phyloP scores from a whole-genome alignment of 1,140 invertebrate species.

The Halyomorpha halys region DNA sequence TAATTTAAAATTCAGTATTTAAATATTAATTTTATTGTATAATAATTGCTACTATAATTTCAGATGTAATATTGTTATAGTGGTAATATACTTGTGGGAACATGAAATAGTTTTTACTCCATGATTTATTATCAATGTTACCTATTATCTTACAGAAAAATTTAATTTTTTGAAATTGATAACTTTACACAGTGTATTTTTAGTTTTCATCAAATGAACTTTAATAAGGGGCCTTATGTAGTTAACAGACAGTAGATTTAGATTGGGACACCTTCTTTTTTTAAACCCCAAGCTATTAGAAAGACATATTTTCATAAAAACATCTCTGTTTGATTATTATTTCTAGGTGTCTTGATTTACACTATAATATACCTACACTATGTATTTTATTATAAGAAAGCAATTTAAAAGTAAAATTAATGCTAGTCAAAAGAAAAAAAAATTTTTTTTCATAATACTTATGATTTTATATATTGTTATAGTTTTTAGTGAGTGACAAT shows the following conservation, averaged over 20 bases:
- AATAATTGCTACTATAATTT: too few relatives aligned
- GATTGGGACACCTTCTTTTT: conserved; percentile 13
- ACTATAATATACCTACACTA: conserved; percentile 1
- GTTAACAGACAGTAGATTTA: conserved; percentile 17
- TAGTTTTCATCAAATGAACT: conserved; percentile 14
- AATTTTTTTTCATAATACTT: conserved; percentile 8
- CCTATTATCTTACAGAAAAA: conserved; percentile 4
- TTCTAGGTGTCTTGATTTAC: conserved; percentile 3
- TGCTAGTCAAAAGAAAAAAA: conserved; percentile 19
- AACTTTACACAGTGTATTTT: not conserved
- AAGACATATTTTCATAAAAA: conserved; percentile 15
- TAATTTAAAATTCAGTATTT: too few relatives aligned
- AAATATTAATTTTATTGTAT: too few relatives aligned
- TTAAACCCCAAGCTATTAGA: conserved; percentile 7
- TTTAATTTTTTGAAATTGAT: not conserved
- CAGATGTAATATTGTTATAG: not conserved
- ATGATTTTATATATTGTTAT: conserved; percentile 19
- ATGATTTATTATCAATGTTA: conserved; percentile 6
- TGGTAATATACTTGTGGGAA: conserved; percentile 12
- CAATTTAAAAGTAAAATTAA: conserved; percentile 20
- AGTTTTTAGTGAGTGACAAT: conserved; percentile 21
- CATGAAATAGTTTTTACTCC: conserved; percentile 16
- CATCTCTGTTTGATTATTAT: conserved; percentile 1
- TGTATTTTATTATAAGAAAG: conserved; percentile 16
- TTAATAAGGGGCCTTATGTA: conserved; percentile 22